Conservation (phyloP, 1,140 invertebrate genomes). For the Cylas formicarius region DNA sequence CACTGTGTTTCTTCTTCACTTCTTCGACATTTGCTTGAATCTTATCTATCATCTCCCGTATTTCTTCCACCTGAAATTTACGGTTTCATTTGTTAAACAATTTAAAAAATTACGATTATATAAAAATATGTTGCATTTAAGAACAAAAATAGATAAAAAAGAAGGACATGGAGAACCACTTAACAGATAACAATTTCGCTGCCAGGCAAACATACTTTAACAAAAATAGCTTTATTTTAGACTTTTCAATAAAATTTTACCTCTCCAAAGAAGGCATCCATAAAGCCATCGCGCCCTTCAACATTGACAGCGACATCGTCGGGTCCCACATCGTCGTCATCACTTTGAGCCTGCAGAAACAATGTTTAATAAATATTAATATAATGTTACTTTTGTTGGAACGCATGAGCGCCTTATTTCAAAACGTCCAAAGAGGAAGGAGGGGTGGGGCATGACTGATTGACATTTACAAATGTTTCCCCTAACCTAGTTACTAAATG, state of each 20-base stretch:
- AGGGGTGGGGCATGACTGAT: constrained; percentile 34
- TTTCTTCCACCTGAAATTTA: constrained; percentile 95
- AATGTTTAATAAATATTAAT: constrained; percentile 28
- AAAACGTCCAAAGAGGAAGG: constrained; percentile 3
- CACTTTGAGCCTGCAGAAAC: constrained; percentile 76
- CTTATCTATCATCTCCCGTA: constrained; percentile 98
- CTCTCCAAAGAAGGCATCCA: constrained; percentile 97
- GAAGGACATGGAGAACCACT: too few relatives aligned
- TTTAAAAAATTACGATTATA: too few relatives aligned
- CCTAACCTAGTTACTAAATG: constrained; percentile 32
- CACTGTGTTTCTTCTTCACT: constrained; percentile 99
- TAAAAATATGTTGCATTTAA: too few relatives aligned
- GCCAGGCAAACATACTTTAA: too few relatives aligned
- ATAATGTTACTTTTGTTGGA: too few relatives aligned
- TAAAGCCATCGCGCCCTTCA: constrained; percentile 82
- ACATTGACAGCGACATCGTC: constrained; percentile 89
- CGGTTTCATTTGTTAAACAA: too few relatives aligned
- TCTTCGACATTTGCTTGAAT: constrained; percentile 98
- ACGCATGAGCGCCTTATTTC: neutral
- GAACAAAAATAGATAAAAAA: too few relatives aligned
- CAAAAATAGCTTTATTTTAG: too few relatives aligned
- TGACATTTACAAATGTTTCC: constrained; percentile 18
- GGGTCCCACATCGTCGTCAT: constrained; percentile 85
- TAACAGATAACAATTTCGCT: too few relatives aligned
- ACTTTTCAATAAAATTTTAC: too few relatives aligned